Conservation (phyloP, 2,113 vertebrate genomes). For the Sander vitreus region DNA sequence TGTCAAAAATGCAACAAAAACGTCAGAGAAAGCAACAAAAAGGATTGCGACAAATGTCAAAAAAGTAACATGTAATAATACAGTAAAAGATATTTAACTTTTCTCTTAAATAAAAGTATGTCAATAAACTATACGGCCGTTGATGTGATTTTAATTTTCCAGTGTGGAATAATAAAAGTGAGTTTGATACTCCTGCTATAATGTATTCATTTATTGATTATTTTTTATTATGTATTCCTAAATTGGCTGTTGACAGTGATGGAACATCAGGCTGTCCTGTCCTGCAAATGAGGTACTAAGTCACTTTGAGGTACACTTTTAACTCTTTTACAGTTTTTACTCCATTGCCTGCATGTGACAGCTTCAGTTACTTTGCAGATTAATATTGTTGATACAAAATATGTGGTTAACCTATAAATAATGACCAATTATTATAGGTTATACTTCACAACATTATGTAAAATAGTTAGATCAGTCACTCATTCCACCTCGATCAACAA, state of each 20-base stretch:
- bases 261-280: not conserved
- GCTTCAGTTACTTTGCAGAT: not conserved
- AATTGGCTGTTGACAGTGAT: not conserved
- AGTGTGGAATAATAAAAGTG: too few relatives aligned
- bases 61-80: too few relatives aligned
- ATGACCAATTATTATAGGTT: not conserved
- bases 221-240: not conserved
- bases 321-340: not conserved
- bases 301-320: not conserved
- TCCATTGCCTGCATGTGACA: not conserved
- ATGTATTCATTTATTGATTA: conserved; percentile 15
- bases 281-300: not conserved
- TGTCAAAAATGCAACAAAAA: too few relatives aligned
- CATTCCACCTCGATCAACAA: too few relatives aligned
- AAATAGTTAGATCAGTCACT: too few relatives aligned
- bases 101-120: too few relatives aligned
- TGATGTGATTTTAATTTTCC: too few relatives aligned
- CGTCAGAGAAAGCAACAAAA: too few relatives aligned
- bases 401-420: not conserved
- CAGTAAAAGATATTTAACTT: too few relatives aligned
- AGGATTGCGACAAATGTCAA: too few relatives aligned
- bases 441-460: not conserved
- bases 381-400: not conserved
- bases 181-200: too few relatives aligned
- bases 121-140: too few relatives aligned